Percentiles rank a stretch among this genome's conserved stretches.
Conservation (phyloP, 2,888 invertebrate genomes). For the Cryptosula pallasiana region DNA sequence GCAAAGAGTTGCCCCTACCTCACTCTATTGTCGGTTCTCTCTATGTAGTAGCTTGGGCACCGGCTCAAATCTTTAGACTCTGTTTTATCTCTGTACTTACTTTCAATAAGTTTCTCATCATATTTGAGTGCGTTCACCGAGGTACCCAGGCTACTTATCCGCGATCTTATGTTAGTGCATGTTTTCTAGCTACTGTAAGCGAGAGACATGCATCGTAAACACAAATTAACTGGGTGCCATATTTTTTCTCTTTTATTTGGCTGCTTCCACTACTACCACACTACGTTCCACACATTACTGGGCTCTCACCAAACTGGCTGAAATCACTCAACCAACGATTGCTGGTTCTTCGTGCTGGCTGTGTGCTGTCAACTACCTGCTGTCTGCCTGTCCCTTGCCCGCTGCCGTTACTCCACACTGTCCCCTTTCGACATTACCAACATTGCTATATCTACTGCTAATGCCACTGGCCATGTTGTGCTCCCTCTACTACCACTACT, state of each 20-base stretch:
- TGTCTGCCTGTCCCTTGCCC: background rate
- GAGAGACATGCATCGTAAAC: conserved; percentile 2
- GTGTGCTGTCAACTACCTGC: background rate
- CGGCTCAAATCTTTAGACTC: no score
- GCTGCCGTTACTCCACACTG: background rate
- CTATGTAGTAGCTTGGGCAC: background rate
- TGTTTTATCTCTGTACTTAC: no score
- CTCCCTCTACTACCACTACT: background rate
- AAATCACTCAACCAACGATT: background rate
- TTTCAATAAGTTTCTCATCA: no score
- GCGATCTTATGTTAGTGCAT: conserved; percentile 12
- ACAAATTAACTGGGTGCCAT: conserved; percentile 21
- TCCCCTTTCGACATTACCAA: no score
- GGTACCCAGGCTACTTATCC: background rate
- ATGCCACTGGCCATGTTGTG: no score
- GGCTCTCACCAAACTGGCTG: background rate
- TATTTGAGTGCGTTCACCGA: no score
- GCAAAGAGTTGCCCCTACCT: background rate
- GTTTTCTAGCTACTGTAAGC: conserved; percentile 9
- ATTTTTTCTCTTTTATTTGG: conserved; percentile 22
- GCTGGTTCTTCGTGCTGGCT: background rate
- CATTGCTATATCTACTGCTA: no score
- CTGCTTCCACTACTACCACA: conserved; percentile 23
- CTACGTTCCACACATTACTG: background rate
- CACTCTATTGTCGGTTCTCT: background rate